phyloP scores from a whole-genome alignment of 2,888 invertebrate genomes.

The Tryphoninae sp. region DNA sequence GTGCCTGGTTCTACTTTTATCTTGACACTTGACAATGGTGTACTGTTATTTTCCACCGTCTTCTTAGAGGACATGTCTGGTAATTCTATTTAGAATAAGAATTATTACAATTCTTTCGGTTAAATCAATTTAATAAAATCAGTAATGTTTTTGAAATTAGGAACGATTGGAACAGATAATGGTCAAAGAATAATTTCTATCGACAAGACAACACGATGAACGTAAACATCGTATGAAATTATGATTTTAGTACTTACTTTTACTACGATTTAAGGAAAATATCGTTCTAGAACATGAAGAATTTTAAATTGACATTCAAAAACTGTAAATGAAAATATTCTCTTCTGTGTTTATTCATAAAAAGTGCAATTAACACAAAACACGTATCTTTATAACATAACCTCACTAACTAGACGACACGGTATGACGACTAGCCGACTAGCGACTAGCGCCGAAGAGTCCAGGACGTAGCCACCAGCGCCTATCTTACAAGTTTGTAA shows the following conservation, averaged over 20 bases:
- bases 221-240: not conserved
- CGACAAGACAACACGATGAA: no score
- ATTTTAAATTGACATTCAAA: not conserved
- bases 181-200: no score
- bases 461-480: no score
- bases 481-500: no score
- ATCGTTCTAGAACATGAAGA: not conserved
- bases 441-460: not conserved
- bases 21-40: conserved; percentile 57
- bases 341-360: not conserved
- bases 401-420: not conserved
- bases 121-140: no score
- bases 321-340: not conserved
- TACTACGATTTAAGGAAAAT: not conserved
- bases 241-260: not conserved
- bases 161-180: no score
- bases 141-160: no score
- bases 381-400: not conserved
- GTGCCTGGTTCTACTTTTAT: conserved; percentile 74
- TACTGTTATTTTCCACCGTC: conserved; percentile 48
- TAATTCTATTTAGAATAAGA: not conserved
- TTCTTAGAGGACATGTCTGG: conserved; percentile 65
- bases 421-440: not conserved
- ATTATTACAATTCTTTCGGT: not conserved
- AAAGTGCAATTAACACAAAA: not conserved